Evolutionary conservation across 2,888 invertebrate genomes (phyloP).

Genomic region (Cyclophora punctaria): DNA sequence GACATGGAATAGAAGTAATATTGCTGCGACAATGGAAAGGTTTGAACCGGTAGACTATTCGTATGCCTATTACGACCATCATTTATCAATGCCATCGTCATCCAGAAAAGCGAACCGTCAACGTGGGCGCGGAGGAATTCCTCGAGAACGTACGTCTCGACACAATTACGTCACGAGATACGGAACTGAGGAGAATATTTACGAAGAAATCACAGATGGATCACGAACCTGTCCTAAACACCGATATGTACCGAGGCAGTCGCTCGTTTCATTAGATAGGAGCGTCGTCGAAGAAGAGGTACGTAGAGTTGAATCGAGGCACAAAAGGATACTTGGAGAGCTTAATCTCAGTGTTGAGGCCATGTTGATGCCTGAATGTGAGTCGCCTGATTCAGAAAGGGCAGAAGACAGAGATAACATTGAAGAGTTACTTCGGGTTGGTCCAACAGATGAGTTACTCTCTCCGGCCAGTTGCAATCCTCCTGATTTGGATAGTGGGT

Average conservation of each 20-base stretch:
- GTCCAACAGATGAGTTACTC: conserved; percentile 82
- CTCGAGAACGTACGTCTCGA: conserved; percentile 63
- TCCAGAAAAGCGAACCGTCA: conserved; percentile 64
- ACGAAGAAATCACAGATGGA: conserved; percentile 85
- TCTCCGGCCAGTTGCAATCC: conserved; percentile 80
- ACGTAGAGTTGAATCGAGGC: conserved; percentile 86
- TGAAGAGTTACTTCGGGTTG: conserved; percentile 79
- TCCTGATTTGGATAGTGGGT: conserved; percentile 86
- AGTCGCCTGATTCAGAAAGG: conserved; percentile 78
- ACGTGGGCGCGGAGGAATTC: conserved; percentile 57
- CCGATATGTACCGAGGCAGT: conserved; percentile 70
- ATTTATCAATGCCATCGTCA: conserved; percentile 78
- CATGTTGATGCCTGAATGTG: conserved; percentile 90
- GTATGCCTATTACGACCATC: conserved; percentile 87
- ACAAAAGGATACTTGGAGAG: conserved; percentile 88
- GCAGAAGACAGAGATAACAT: conserved; percentile 77
- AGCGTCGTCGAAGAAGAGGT: conserved; percentile 89
- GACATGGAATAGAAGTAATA: conserved; percentile 78
- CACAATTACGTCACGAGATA: conserved; percentile 86
- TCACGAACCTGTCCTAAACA: conserved; percentile 69
- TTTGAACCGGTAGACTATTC: conserved; percentile 85
- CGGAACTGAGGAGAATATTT: conserved; percentile 89
- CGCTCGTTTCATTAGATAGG: conserved; percentile 80
- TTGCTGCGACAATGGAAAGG: conserved; percentile 78
- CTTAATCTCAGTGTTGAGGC: conserved; percentile 91